Evolutionary conservation across 2,797 vertebrate species (phyloP), one percentile per base, ranked within the genome.

Genomic region (Xenops minutus): DNA sequence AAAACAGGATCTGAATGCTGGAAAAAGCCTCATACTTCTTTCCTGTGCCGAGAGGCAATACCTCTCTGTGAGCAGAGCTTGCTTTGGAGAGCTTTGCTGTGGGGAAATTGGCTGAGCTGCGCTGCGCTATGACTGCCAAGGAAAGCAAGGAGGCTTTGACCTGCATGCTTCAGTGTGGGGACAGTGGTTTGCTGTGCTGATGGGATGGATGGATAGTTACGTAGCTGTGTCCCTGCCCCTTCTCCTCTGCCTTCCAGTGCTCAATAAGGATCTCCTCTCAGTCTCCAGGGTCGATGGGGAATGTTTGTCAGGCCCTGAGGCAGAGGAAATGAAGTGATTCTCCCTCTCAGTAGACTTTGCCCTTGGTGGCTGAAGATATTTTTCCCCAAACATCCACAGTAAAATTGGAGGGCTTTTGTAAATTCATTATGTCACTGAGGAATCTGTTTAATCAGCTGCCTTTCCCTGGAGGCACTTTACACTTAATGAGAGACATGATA

Each of bases 361-460:
- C 30, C 15, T 71, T 0, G 0, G 85, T 90, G 91, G 68, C 94
- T 96, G 89, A 96, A 97, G 84, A 78, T 96, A 92, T 86, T 92
- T 96, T 96, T 95, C 93, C 95, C 94, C 29, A 92, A 96, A 95
- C 93, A 90, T 95, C 91, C 81, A 93, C 94, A 96, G 93, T n/a
- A 39, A 95, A 94, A 94, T 77, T 39, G 3, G 93, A 93, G 95
- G 91, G 93, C 72, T 95, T 94, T 86, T 97, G 91, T 92, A 95
- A 96, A 96, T 96, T 89, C 88, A 90, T 97, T 96, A 92, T 94
- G 91, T 96, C 96, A 96, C 82, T 61, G 96, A 96, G 94, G 95
- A 95, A 96, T 96, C 96, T 95, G 93, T 97, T 97, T 97, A 95
- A 97, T 97, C 95, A 93, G 93, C 95, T 97, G 97, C 94, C 78